Base-by-base conservation (phyloP, 2,888 invertebrate genomes). In the Hipparchia sbordonii region DNA sequence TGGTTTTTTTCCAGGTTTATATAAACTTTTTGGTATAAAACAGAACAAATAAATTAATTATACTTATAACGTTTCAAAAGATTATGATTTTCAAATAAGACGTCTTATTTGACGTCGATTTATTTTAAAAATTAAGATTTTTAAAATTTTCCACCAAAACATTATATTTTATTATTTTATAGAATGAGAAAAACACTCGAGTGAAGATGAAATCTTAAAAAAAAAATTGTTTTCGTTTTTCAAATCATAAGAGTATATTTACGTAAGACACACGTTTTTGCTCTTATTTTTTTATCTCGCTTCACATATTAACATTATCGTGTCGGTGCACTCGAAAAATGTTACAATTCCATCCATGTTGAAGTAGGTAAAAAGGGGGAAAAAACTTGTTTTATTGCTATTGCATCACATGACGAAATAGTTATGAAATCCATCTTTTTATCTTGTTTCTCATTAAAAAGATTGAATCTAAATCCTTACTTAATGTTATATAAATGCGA, bases 261-360 rank as follows among this genome's bases (percentile, higher is more conserved):
- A 60, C 23, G 6, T 39, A 39, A 60, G 13, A 9, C 13, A 48
- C 48, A 62, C 48, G 62, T 62, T 62, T 62, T 62, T 48, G 62
- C 62, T 48, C 62, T 62, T 13, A 5, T 62, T 57, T 46, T 46
- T 62, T 62, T 62, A 62, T 62, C 62, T 62, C 46, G 13, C 13
- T 46, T 48, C 6, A 62, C 62, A 62, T 61, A 46, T 13, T 57
- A 57, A 57, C 13, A 23, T 39, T 62, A 33, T 45, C 45, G 6
- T 60, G 39, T 39, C 13, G 62, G 62, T 62, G 13, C 39, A 60
- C 12, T 12, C 12, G 3, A 23, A 39, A 39, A 39, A 39, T 39
- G 23, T 23, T 23, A 23, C 39, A 39, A 23, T 23, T 39, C 39
- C 48, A 5, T 48, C 48, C 48, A 7, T 48, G 48, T 48, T 48